Evolutionary conservation across 2,888 invertebrate species (phyloP), one percentile per base, ranked within the genome.

Genomic region (Ophion ventricosus): DNA sequence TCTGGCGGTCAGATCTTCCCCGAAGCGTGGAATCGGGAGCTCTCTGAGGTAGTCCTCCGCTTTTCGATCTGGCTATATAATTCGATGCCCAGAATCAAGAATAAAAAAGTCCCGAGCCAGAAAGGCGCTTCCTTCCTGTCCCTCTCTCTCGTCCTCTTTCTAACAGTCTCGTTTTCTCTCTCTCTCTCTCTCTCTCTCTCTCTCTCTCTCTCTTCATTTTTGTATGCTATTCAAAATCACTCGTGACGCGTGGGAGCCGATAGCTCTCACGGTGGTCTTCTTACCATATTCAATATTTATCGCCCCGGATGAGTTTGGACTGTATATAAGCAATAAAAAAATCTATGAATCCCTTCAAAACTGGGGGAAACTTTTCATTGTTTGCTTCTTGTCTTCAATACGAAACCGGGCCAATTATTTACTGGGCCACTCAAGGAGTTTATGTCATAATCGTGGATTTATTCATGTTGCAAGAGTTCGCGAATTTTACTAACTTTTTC

Each of bases 191-290:
- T 14, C 49, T 17, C 14, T 14, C 14, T 14, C 49, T 17, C 14
- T 17, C 49, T 8, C 40, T 67, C 67, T 59, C 35, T 35, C 35
- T 64, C 54, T 67, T 69, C 35, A 66, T 66, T 79, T 72, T 79
- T 59, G 59, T 74, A 14, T 40, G 25, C 49, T 66, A 72, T 79
- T 77, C 57, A 74, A 72, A 63, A 76, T 54, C 57, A 64, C 43
- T 57, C 56, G 82, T 67, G 69, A 72, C 77, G 85, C 85, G 80
- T 83, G 83, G 86, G 85, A 86, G 73, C 80, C 77, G 40, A 82
- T 73, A 43, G 80, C 82, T 76, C 66, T 87, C 83, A 84, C 79
- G 87, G 87, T 87, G 87, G 87, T 87, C 87, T 80, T 70, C 40
- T 23, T 61, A 26, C 49, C 20, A 35, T 10, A 14, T 20, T n/a